Evolutionary conservation across 2,113 vertebrate species (phyloP).

Genomic region (Ursus arctos): DNA sequence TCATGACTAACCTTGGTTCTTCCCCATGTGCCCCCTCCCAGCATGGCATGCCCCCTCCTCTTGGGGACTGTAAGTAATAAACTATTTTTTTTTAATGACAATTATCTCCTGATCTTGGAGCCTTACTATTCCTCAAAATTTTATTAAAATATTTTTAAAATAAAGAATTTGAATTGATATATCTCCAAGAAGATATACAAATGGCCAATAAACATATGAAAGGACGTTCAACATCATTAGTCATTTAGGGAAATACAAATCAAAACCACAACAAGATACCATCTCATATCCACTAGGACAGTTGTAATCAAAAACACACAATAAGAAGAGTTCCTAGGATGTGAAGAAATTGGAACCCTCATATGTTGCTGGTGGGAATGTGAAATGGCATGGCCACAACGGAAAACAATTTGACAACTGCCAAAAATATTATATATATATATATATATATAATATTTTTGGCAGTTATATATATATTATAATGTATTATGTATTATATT

Average conservation of each 20-base stretch:
- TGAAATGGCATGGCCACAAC: background rate
- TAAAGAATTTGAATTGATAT: background rate
- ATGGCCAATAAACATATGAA: background rate
- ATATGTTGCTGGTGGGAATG: background rate
- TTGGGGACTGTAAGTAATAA: background rate
- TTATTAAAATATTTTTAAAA: background rate
- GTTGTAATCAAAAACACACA: background rate
- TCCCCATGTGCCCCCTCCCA: background rate
- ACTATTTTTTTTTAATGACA: background rate
- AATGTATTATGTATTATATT: background rate
- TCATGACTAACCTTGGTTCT: background rate
- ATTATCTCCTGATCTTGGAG: background rate
- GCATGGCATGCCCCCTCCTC: background rate
- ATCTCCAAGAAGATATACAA: background rate
- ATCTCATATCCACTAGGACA: background rate
- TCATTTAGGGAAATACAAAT: slow-evolving; percentile 6
- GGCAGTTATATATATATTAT: background rate
- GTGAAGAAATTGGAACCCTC: background rate
- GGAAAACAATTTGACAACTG: background rate
- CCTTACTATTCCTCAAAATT: background rate
- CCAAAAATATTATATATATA: background rate
- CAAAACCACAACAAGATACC: background rate
- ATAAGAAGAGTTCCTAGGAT: background rate
- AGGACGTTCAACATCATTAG: background rate
- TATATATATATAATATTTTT: background rate